A percentile compares a stretch with the other conserved stretches of the same genome.
Conservation (phyloP, 2,888 invertebrate genomes). For the Drosophila multiciliata region DNA sequence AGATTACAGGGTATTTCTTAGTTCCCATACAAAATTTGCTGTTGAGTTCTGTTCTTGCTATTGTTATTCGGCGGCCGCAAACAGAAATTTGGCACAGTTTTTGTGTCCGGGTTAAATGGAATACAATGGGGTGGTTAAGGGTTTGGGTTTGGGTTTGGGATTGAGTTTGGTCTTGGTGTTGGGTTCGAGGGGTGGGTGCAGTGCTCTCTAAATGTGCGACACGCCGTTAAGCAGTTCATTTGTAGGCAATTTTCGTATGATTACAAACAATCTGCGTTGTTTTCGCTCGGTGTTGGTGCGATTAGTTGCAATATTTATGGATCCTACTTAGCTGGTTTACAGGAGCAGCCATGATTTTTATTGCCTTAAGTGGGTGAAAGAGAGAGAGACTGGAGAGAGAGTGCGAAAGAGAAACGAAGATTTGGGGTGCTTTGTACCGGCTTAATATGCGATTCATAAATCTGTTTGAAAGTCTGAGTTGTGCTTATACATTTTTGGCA, state of each 20-base stretch:
- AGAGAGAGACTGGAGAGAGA: neutral
- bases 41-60: neutral
- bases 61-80: slow-evolving; percentile 27
- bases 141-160: slow-evolving; percentile 9
- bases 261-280: slow-evolving; percentile 66
- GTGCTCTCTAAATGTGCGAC: slow-evolving; percentile 64
- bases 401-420: neutral
- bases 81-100: slow-evolving; percentile 68
- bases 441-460: slow-evolving; percentile 43
- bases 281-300: slow-evolving; percentile 51
- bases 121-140: slow-evolving; percentile 48
- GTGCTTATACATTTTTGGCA: slow-evolving; percentile 26
- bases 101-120: slow-evolving; percentile 58
- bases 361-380: slow-evolving; percentile 29
- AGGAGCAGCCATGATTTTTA: slow-evolving; percentile 71
- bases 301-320: slow-evolving; percentile 74
- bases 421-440: slow-evolving; percentile 19
- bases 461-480: slow-evolving; percentile 14
- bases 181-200: neutral
- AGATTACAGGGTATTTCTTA: slow-evolving; percentile 30
- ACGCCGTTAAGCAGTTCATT: slow-evolving; percentile 80
- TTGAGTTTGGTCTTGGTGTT: neutral
- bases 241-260: slow-evolving; percentile 80
- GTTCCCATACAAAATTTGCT: neutral
- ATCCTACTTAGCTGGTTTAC: slow-evolving; percentile 36